Conservation (phyloP, 2,888 invertebrate genomes). For the Laothoe populi region DNA sequence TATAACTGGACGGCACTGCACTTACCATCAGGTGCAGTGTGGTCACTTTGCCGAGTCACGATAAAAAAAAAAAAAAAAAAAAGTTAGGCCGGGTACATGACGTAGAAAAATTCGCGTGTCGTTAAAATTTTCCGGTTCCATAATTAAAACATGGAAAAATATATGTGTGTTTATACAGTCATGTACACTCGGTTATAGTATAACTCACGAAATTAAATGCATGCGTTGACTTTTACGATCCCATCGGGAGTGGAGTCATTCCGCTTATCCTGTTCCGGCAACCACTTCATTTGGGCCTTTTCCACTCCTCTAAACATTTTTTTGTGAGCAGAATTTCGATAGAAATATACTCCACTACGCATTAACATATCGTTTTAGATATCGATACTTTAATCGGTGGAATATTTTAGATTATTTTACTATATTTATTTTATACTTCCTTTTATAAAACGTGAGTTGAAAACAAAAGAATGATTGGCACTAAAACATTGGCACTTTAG, state of each 20-base stretch:
- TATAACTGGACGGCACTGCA: no score
- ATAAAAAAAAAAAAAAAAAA: no score
- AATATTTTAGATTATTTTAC: no score
- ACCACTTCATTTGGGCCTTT: slow-evolving; percentile 62
- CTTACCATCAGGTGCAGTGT: no score
- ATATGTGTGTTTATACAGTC: slow-evolving; percentile 26
- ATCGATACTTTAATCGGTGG: no score
- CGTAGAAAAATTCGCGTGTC: slow-evolving; percentile 37
- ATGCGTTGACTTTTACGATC: slow-evolving; percentile 74
- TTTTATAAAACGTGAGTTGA: no score
- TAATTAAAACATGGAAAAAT: slow-evolving; percentile 45
- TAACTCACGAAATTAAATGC: slow-evolving; percentile 72
- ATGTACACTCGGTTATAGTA: slow-evolving; percentile 16
- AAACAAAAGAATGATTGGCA: background rate
- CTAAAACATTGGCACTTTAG: no score
- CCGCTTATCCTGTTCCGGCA: slow-evolving; percentile 63
- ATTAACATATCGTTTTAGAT: no score
- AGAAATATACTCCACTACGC: slow-evolving; percentile 42
- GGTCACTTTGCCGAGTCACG: no score
- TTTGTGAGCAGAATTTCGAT: slow-evolving; percentile 59
- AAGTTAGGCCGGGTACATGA: slow-evolving; percentile 22
- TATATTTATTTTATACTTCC: no score
- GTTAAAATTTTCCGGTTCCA: slow-evolving; percentile 39
- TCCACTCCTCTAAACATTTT: slow-evolving; percentile 55
- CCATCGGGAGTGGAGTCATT: slow-evolving; percentile 68